Evolutionary conservation across 2,113 vertebrate species (phyloP).

Genomic region (Psilopsiagon aymara): DNA sequence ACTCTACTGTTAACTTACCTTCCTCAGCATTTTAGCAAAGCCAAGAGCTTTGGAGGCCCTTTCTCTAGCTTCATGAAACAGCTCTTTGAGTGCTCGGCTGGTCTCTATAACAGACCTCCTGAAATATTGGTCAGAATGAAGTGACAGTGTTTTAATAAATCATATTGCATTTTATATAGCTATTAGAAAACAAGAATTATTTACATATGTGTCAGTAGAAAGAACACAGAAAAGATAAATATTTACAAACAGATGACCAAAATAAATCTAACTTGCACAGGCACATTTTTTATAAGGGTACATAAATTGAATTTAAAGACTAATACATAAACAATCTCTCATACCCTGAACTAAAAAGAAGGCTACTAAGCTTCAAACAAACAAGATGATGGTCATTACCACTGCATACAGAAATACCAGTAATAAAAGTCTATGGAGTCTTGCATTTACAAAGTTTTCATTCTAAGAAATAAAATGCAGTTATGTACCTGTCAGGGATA

Average conservation of each 20-base stretch:
- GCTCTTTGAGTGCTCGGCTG: constrained; percentile 93
- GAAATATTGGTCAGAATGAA: neutral
- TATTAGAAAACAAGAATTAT: neutral
- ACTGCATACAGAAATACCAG: neutral
- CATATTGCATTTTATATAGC: neutral
- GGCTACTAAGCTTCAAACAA: neutral
- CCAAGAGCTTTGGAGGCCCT: constrained; percentile 96
- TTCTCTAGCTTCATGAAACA: constrained; percentile 96
- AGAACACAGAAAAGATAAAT: neutral
- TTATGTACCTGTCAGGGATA: neutral
- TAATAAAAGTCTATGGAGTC: neutral
- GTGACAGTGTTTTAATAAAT: neutral
- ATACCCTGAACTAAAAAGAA: neutral
- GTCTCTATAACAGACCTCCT: constrained; percentile 97
- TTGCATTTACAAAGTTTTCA: neutral
- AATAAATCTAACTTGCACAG: neutral
- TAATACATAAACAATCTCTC: neutral
- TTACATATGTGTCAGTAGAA: neutral
- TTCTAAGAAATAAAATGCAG: neutral
- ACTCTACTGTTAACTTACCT: constrained; percentile 76
- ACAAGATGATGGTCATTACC: neutral
- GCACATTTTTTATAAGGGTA: neutral
- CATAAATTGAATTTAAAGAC: neutral
- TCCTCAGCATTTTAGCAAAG: constrained; percentile 98
- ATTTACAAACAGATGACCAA: neutral